These are phyloP conservation scores for Mormyrus iriodes DNA, from an alignment of 2,113 vertebrate genomes.

Conservation along the genomic window DNA sequence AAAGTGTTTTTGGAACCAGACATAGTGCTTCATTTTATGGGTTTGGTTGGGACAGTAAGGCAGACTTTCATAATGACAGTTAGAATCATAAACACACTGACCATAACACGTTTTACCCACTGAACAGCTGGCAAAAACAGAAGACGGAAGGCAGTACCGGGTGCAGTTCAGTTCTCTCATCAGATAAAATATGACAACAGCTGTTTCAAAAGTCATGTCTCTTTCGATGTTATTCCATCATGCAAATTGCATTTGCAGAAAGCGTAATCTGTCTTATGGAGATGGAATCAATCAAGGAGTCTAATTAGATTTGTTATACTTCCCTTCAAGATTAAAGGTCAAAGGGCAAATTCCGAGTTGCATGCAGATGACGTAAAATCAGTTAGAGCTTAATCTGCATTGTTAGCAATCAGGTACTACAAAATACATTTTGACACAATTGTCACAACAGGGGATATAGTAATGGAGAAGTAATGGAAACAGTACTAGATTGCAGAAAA, in stretches of 20 bases:
- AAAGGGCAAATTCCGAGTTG: not conserved
- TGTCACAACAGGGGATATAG: not conserved
- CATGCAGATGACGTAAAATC: not conserved
- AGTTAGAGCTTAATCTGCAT: not conserved
- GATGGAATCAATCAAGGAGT: not conserved
- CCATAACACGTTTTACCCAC: not conserved
- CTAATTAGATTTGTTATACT: not conserved
- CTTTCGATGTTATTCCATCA: not conserved
- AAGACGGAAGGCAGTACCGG: not conserved
- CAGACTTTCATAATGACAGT: not conserved
- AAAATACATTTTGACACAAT: not conserved
- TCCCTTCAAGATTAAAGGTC: not conserved
- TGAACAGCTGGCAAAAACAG: not conserved
- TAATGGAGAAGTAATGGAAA: not conserved
- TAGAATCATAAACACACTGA: not conserved
- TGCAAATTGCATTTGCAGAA: not conserved
- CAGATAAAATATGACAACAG: not conserved
- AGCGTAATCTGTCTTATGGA: not conserved
- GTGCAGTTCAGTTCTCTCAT: not conserved
- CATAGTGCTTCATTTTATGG: not conserved
- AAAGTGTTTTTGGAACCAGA: not conserved
- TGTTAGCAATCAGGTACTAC: not conserved
- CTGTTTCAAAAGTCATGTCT: not conserved
- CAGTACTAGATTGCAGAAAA: not conserved
- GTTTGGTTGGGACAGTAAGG: not conserved